Conservation (phyloP, 2,888 invertebrate species). For the Yponomeuta malinellus region DNA sequence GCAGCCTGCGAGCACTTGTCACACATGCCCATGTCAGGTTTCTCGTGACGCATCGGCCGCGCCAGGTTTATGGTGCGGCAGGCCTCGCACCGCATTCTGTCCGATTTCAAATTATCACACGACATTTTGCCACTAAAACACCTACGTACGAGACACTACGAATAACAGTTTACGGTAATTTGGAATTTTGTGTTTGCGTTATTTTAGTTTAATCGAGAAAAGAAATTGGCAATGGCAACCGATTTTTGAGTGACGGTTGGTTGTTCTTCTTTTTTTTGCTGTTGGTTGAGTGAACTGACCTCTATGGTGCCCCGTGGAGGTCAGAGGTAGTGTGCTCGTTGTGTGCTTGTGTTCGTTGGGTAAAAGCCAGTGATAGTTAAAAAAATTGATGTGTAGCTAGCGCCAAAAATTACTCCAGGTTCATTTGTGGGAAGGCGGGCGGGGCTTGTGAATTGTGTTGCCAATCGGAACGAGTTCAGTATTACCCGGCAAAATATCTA, state of each 20-base stretch:
- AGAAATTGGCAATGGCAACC: not conserved
- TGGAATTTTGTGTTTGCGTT: not conserved
- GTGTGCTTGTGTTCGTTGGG: too few relatives aligned
- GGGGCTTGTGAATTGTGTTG: too few relatives aligned
- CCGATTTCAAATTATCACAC: slow-evolving; percentile 41
- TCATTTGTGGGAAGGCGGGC: too few relatives aligned
- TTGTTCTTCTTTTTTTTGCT: not conserved
- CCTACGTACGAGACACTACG: too few relatives aligned
- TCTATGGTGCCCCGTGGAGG: too few relatives aligned
- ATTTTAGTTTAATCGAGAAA: not conserved
- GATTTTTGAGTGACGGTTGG: not conserved
- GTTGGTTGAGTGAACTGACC: not conserved
- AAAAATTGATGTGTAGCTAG: too few relatives aligned
- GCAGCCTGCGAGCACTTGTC: slow-evolving; percentile 50
- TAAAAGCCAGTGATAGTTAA: too few relatives aligned
- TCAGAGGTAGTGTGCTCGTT: too few relatives aligned
- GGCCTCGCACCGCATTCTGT: slow-evolving; percentile 27
- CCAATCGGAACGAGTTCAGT: too few relatives aligned
- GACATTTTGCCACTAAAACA: slow-evolving; percentile 31
- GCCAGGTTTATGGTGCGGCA: slow-evolving; percentile 62
- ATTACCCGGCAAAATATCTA: too few relatives aligned
- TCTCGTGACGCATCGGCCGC: slow-evolving; percentile 41
- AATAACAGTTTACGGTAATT: not conserved
- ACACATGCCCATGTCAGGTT: slow-evolving; percentile 60
- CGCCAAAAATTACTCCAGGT: too few relatives aligned